These are phyloP conservation scores for Aporrectodea caliginosa DNA, from an alignment of 1,140 invertebrate genomes.

Conservation along the genomic window DNA sequence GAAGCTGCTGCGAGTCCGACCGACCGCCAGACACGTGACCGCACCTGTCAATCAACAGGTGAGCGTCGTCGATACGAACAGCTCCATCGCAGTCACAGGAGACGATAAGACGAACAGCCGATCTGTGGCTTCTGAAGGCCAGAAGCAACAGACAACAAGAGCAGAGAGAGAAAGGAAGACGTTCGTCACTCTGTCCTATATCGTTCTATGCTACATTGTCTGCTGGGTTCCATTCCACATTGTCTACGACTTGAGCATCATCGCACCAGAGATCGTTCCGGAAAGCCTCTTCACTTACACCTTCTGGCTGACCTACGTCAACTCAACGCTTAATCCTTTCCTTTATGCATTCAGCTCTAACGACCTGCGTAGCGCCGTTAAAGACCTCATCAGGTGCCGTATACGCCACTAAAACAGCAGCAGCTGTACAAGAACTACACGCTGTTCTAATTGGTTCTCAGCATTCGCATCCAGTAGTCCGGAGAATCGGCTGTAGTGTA, in stretches of 20 bases:
- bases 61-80: background rate
- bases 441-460: too few species aligned
- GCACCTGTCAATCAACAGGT: background rate
- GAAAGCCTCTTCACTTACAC: constrained; percentile 37
- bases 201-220: constrained; percentile 43
- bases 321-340: constrained; percentile 51
- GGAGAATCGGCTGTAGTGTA: too few species aligned
- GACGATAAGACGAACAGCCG: background rate
- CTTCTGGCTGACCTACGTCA: constrained; percentile 50
- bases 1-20: constrained; percentile 32
- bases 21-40: background rate
- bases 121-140: background rate
- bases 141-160: background rate
- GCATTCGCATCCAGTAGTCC: too few species aligned
- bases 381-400: constrained; percentile 34
- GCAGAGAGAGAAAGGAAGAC: constrained; percentile 36
- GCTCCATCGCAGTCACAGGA: background rate
- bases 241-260: constrained; percentile 44
- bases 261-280: constrained; percentile 39
- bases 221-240: constrained; percentile 50
- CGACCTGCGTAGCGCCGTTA: constrained; percentile 43
- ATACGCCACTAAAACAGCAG: background rate
- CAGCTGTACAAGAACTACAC: too few species aligned
- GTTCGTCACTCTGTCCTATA: constrained; percentile 45
- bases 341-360: constrained; percentile 48